Evolutionary conservation across 92 coral and sea anemone genomes (phyloP), one percentile per base, ranked within the genome.

Genomic region (Epizoanthus ramosus): DNA sequence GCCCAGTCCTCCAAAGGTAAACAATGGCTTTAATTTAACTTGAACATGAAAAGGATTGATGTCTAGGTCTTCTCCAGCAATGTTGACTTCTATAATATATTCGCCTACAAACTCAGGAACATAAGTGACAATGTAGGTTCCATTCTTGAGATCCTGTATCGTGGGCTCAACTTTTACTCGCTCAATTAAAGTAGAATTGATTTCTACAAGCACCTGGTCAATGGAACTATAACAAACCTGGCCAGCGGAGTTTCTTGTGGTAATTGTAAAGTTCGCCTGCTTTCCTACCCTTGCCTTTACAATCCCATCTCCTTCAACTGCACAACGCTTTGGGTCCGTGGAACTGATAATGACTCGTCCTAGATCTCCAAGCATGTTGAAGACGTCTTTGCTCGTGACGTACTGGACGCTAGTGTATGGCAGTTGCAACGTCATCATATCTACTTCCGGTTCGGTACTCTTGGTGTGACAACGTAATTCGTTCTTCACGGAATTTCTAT

Each of bases 201-300:
- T 77, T 77, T 77, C 82, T 19, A 61, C 82, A 41, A 69, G 5
- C 4, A 77, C 18, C 63, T 57, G 82, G 58, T 77, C 82, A 18
- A 77, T 61, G 47, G 45, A 17, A n/a, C 71, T 19, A 13, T 77
- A 77, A 22, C 82, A 41, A 24, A 77, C 71, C 8, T 61, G 57
- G 12, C 82, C 70, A 60, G 82, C 71, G 70, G 82, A 77, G 69
- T 77, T 33, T 17, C 82, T 68, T 22, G 82, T 77, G 24, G 82
- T 77, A 15, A 77, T 23, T 12, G 82, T 41, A 41, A 77, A 59
- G 58, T 17, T 60, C 28, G 65, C 57, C 45, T 77, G 21, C 0
- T 37, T 71, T 24, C 82, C 82, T 6, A 77, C 82, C 16, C 8
- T 60, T n/a, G 25, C 82, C 24, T 13, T 19, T 0, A 13, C 65